Conservation (phyloP, 2,888 invertebrate species). For the Bellardia pandia region DNA sequence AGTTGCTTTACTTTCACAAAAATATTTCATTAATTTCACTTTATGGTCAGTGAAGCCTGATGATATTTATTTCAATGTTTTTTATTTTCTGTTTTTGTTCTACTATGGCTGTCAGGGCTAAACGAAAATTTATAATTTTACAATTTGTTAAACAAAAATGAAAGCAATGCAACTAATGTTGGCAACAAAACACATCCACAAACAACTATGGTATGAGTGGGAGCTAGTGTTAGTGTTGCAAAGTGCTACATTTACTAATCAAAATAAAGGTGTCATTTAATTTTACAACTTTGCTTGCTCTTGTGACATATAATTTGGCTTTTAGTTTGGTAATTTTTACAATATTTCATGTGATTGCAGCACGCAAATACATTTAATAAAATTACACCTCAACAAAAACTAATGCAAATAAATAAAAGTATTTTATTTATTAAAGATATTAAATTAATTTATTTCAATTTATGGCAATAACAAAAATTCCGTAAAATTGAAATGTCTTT, state of each 20-base stretch:
- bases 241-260: constrained; percentile 56
- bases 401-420: constrained; percentile 4
- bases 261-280: constrained; percentile 64
- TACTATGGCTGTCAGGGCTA: neutral
- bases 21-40: constrained; percentile 60
- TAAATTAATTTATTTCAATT: neutral
- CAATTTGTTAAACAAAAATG: constrained; percentile 53
- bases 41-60: constrained; percentile 50
- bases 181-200: constrained; percentile 5
- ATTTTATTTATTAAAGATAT: constrained; percentile 48
- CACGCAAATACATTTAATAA: constrained; percentile 26
- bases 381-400: neutral
- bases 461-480: neutral
- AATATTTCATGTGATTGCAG: constrained; percentile 24
- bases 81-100: neutral
- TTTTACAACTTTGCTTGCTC: constrained; percentile 49
- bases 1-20: constrained; percentile 26
- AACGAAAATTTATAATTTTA: constrained; percentile 62
- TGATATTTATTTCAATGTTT: constrained; percentile 28
- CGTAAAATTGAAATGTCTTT: neutral
- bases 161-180: neutral
- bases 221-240: constrained; percentile 17
- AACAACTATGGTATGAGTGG: neutral
- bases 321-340: constrained; percentile 46
- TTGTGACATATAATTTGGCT: constrained; percentile 60